A percentile compares a stretch with the other conserved stretches of the same genome.
Conservation (phyloP, 2,888 invertebrate genomes). For the Artemia sinica region DNA sequence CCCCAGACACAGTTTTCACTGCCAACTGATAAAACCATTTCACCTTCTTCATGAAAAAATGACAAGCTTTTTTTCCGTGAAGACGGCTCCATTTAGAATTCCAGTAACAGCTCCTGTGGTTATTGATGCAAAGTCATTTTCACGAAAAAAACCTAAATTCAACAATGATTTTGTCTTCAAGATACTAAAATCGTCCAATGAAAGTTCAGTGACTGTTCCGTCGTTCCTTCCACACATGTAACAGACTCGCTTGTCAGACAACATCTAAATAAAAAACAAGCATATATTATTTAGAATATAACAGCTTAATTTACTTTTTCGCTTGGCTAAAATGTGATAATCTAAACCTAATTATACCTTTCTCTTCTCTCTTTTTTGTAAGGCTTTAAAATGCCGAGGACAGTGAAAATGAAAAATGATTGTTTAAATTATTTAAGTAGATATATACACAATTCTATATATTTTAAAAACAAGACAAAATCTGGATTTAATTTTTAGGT, state of each 20-base stretch:
- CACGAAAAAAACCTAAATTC: neutral
- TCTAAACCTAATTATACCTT: too few relatives aligned
- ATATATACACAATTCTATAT: too few relatives aligned
- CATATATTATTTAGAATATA: too few relatives aligned
- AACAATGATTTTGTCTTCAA: neutral
- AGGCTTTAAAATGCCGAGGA: too few relatives aligned
- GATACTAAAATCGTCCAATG: neutral
- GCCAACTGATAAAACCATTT: neutral
- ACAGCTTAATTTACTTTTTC: too few relatives aligned
- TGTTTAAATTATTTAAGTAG: too few relatives aligned
- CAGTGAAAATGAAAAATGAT: too few relatives aligned
- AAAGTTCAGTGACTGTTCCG: neutral
- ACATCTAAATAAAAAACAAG: conserved; percentile 38
- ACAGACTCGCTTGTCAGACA: conserved; percentile 44
- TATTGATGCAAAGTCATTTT: neutral
- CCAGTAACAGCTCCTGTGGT: neutral
- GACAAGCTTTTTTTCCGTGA: neutral
- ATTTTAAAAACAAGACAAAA: too few relatives aligned
- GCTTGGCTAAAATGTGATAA: too few relatives aligned
- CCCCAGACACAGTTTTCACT: neutral
- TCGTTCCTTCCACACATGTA: conserved; percentile 37
- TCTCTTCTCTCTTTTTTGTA: too few relatives aligned
- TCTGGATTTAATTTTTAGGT: too few relatives aligned
- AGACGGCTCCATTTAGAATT: neutral
- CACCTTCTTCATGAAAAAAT: neutral